Base-by-base conservation (phyloP, 1,140 invertebrate genomes). In the Oreohelix idahoensis region DNA sequence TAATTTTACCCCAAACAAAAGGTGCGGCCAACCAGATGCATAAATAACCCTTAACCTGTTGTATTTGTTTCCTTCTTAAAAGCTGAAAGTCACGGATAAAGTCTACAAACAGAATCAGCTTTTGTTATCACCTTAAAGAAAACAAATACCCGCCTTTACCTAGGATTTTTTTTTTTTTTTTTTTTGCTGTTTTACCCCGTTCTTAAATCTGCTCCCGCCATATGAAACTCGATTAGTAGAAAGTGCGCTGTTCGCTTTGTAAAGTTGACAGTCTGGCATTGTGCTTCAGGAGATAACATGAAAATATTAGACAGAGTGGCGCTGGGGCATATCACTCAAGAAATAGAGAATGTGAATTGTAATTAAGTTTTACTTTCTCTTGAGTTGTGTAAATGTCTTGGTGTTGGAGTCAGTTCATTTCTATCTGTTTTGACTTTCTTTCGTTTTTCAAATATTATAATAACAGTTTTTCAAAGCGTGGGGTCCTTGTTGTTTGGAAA, bases 151-250 rank as follows among this genome's bases (percentile, higher is more conserved):
- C 15, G 23, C 20, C 23, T 58, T 10, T 58, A 58, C 23, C 10
- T 58, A 23, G 10, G 53, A 58, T 58, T 58, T n/a, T 11, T 23
- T 15, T 58, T 20, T 23, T 58, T 10, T 58, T 58, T n/a, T 58
- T 15, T 23, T 4, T 10, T 23, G 20, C 23, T 11, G 53, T n/a
- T 58, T 58, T 11, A 49, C 45, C 45, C 8, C 8, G 45, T 49
- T 49, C 45, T 20, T 20, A 58, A 58, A 58, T 23, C 53, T 58
- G 53, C 53, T n/a, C 26, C 23, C 53, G 4, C 26, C 53, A 58
- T 23, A 58, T 58, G 53, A 58, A 58, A 58, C 53, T 58, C 53
- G 10, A 58, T 58, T 58, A 58, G 53, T 58, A 49, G 53, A 58
- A 58, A 23, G 53, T 58, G 10, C 23, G 53, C 53, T 17, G 17